A percentile compares a stretch with the other conserved stretches of the same genome.
These are phyloP conservation scores for Nomia melanderi DNA, from an alignment of 1,140 invertebrate genomes.

Conservation along the genomic window DNA sequence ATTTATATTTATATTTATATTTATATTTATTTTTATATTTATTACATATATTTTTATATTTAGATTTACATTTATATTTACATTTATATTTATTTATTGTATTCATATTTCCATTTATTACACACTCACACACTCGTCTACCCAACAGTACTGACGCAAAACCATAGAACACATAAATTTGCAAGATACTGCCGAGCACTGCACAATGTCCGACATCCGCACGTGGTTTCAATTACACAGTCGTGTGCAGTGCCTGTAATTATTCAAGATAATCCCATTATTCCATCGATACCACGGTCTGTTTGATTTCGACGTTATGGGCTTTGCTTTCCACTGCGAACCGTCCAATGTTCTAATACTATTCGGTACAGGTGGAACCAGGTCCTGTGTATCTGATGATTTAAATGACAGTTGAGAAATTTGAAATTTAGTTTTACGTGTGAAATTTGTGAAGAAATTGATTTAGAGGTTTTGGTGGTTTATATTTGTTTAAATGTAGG, in stretches of 20 bases:
- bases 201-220: not conserved
- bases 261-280: constrained; percentile 9
- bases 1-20: too few relatives aligned
- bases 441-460: too few relatives aligned
- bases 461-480: too few relatives aligned
- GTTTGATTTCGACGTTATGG: not conserved
- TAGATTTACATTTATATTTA: too few relatives aligned
- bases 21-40: too few relatives aligned
- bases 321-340: not conserved
- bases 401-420: too few relatives aligned
- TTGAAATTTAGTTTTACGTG: too few relatives aligned
- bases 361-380: not conserved
- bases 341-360: not conserved
- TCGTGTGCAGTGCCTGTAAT: not conserved
- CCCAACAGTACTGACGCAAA: not conserved
- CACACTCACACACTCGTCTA: too few relatives aligned
- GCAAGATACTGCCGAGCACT: not conserved
- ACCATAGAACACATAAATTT: not conserved
- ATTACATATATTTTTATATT: too few relatives aligned
- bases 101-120: too few relatives aligned
- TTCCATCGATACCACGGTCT: not conserved
- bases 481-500: too few relatives aligned
- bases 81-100: too few relatives aligned
- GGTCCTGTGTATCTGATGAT: not conserved
- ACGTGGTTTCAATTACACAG: not conserved